phyloP scores from a whole-genome alignment of 2,113 vertebrate genomes.

The Mormyrus iriodes region DNA sequence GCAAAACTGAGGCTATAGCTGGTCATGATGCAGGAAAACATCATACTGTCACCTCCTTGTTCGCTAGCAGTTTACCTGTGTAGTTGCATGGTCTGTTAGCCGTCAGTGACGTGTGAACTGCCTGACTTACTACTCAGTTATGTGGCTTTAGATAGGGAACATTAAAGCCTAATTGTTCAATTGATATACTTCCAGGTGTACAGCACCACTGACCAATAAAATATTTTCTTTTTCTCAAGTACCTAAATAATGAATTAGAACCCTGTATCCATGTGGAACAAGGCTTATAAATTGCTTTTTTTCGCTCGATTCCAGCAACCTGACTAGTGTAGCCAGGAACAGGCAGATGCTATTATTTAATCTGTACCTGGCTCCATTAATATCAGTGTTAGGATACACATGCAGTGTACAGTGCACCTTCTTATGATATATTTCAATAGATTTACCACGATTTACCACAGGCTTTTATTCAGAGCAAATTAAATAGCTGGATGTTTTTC shows the following conservation, averaged over 20 bases:
- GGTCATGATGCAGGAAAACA: not conserved
- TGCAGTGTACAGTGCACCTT: no score
- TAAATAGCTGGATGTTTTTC: not conserved
- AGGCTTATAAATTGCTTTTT: not conserved
- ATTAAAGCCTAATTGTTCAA: not conserved
- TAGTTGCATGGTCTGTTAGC: not conserved
- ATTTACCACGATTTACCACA: not conserved
- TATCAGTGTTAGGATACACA: not conserved
- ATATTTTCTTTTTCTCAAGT: not conserved
- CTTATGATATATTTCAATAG: not conserved
- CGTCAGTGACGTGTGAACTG: not conserved
- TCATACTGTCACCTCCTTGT: not conserved
- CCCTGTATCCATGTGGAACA: not conserved
- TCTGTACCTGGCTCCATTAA: not conserved
- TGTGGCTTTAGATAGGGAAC: not conserved
- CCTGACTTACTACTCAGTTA: not conserved
- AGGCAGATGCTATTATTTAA: not conserved
- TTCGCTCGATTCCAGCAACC: not conserved
- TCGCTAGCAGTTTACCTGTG: not conserved
- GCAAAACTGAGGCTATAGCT: not conserved
- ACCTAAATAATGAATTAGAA: not conserved
- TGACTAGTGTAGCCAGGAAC: not conserved
- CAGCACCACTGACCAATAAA: not conserved
- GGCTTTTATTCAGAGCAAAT: not conserved
- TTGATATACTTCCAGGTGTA: not conserved